Evolutionary conservation across 2,888 invertebrate genomes (phyloP), one percentile per base, ranked within the genome.

Genomic region (Operophtera brumata): DNA sequence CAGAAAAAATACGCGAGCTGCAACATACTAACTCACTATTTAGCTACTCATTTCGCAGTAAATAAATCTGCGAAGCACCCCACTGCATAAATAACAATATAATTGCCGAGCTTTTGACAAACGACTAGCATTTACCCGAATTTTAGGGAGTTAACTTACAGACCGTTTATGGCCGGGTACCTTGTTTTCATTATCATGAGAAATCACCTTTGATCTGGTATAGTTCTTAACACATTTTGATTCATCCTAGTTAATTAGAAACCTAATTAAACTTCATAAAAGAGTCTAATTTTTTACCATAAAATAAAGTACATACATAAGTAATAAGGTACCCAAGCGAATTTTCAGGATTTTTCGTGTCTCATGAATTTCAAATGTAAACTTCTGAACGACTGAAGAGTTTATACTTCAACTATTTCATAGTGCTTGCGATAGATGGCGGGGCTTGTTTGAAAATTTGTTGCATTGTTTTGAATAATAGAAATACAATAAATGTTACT

Each of bases 51-150:
- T 55, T 47, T 57, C 52, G 50, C 51, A 56, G 59, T 56, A 56
- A 66, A 80, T 80, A 79, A 79, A 83, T 84, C 72, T 73, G 68
- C 70, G 70, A 75, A 70, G 74, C 74, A 67, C 77, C 75, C 77
- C 68, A 68, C 67, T 73, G 74, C 82, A 85, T 86, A 86, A 86
- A 86, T 86, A 85, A 85, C 82, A 62, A 71, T 76, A 81, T 85
- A 86, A 86, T 86, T 86, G 84, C 82, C 75, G 73, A 73, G 77
- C 74, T 72, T 75, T 82, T 86, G 86, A 86, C 80, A 81, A 83
- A 86, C 77, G 82, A 77, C 78, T 73, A 73, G 74, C 77, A 76
- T 78, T 61, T 61, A 59, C 61, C 57, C 61, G 64, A 64, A 53
- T 61, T 64, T 64, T 61, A 59, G 61, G 61, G 61, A 61, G 64